Evolutionary conservation across 2,797 vertebrate genomes (phyloP), one percentile per base, ranked within the genome.

Genomic region (Fistularia commersonii): DNA sequence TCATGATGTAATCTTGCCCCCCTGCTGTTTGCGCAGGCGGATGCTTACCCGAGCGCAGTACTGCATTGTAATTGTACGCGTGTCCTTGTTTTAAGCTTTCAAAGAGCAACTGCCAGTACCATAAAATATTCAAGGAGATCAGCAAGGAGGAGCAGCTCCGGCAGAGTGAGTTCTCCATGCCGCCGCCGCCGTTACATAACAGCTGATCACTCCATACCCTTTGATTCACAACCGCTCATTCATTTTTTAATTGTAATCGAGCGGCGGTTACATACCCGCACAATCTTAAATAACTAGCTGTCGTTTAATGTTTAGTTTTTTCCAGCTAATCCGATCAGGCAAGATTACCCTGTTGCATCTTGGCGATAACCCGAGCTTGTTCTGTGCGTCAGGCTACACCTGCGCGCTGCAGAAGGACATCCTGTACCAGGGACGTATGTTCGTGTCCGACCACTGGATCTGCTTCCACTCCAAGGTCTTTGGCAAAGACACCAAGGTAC

Each of bases 361-460:
- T 6, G 0, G 51, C 23, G 33, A 44, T 31, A 8, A 61, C 7
- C 12, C 33, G 47, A 55, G 31, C 34, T 57, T 3, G 23, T 23
- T 47, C 48, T 64, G 57, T 66, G 10, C 57, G 41, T 54, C 72
- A 98, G 96, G 93, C 80, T 99, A 97, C 85, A 95, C 95, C 3
- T 98, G 96, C 55, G 96, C 96, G 6, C 88, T 98, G 54, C 96
- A 98, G 83, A 98, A 98, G 78, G 96, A 98, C 86, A 95, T 99
- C 55, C 81, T 97, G n/a, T 99, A 96, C 69, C 96, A 99, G 80
- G 96, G 96, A 33, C 93, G 94, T 33, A 88, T 99, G 67, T 98
- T 94, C 45, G 86, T 99, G 58, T 98, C 95, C 3, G 91, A 97
- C 56, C 95, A 96, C 82, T 98, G 95, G 96, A 95, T 99, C 87